phyloP scores from a whole-genome alignment of 2,888 invertebrate genomes.

The Drosophila lacicola region DNA sequence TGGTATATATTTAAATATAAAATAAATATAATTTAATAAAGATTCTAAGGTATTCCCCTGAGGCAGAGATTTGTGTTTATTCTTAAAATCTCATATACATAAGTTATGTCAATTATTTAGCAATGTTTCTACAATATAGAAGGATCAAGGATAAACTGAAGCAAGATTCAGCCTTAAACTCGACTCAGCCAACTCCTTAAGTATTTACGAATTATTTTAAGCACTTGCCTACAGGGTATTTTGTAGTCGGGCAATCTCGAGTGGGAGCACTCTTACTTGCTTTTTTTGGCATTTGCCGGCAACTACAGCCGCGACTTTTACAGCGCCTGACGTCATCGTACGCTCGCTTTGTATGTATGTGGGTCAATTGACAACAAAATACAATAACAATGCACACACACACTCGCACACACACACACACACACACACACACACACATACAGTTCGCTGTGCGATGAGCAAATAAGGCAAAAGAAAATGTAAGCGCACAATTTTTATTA shows the following conservation, averaged over 20 bases:
- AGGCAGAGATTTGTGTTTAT: too few species aligned
- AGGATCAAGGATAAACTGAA: too few species aligned
- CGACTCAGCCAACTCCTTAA: too few species aligned
- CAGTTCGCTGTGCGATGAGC: constrained; percentile 51
- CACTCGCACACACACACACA: constrained; percentile 10
- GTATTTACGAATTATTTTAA: too few species aligned
- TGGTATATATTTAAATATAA: too few species aligned
- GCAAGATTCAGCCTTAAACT: too few species aligned
- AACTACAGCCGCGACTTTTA: constrained; percentile 45
- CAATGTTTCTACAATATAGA: too few species aligned
- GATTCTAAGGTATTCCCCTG: too few species aligned
- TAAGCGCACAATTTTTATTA: constrained; percentile 71
- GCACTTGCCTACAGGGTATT: neutral
- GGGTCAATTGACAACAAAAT: constrained; percentile 80
- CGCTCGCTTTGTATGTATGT: constrained; percentile 60
- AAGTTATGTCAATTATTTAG: too few species aligned
- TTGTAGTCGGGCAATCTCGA: neutral
- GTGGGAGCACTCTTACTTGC: neutral
- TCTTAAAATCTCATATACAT: too few species aligned
- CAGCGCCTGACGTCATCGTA: constrained; percentile 71
- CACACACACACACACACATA: constrained; percentile 3
- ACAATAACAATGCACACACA: constrained; percentile 44
- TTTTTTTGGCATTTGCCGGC: constrained; percentile 69
- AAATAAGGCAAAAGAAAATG: constrained; percentile 73
- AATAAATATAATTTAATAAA: too few species aligned